phyloP scores from a whole-genome alignment of 1,140 invertebrate genomes.

The Maniola jurtina region DNA sequence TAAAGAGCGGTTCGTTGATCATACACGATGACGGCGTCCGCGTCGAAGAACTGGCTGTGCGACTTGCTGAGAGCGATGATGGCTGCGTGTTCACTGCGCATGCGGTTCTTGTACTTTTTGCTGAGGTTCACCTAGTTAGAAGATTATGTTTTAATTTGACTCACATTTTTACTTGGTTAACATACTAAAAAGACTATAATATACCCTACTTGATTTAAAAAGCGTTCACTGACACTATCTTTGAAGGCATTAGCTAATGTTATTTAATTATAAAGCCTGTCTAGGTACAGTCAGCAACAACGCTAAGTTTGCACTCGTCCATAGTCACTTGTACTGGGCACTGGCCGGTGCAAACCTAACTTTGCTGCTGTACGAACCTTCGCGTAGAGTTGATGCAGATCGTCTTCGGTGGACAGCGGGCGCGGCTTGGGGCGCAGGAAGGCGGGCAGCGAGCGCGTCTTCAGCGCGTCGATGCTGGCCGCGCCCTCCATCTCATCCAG shows the following conservation, averaged over 20 bases:
- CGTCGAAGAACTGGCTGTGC: constrained; percentile 83
- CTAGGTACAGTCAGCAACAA: too few species aligned
- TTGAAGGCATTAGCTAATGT: too few species aligned
- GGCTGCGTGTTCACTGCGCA: constrained; percentile 86
- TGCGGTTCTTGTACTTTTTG: constrained; percentile 86
- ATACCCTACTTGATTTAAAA: too few species aligned
- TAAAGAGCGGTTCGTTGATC: constrained; percentile 85
- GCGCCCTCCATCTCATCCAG: constrained; percentile 79
- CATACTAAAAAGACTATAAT: too few species aligned
- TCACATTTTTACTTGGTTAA: too few species aligned
- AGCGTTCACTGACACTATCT: too few species aligned
- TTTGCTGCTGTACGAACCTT: too few species aligned
- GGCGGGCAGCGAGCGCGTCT: constrained; percentile 84
- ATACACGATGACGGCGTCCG: constrained; percentile 86
- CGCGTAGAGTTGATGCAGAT: constrained; percentile 85
- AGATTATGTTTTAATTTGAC: too few species aligned
- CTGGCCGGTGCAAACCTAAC: too few species aligned
- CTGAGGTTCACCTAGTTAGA: constrained; percentile 82
- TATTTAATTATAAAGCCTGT: too few species aligned
- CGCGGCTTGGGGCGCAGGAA: constrained; percentile 82
- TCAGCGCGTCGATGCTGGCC: constrained; percentile 78
- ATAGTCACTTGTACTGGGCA: too few species aligned
- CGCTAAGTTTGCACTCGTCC: too few species aligned
- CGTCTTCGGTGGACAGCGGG: constrained; percentile 83
- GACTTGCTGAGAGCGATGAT: constrained; percentile 87